phyloP scores from a whole-genome alignment of 2,888 invertebrate species.

The Odontomyia ornata region DNA sequence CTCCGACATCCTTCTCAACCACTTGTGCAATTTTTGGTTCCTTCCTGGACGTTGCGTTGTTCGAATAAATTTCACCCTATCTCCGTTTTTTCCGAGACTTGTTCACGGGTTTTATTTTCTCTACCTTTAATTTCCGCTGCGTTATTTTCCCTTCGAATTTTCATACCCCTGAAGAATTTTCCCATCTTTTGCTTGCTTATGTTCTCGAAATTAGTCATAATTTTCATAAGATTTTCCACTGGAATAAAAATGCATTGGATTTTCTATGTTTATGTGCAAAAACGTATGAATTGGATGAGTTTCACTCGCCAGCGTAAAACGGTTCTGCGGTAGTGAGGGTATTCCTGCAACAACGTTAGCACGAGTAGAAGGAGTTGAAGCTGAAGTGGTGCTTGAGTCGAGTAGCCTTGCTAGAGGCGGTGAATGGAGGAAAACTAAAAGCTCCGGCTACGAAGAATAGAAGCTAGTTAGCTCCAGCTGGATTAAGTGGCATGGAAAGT shows the following conservation, averaged over 20 bases:
- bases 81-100: background rate
- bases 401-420: background rate
- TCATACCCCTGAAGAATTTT: background rate
- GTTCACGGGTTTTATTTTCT: background rate
- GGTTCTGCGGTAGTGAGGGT: too few relatives aligned
- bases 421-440: background rate
- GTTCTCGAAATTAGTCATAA: conserved; percentile 31
- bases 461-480: conserved; percentile 9
- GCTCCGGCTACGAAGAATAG: background rate
- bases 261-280: background rate
- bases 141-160: conserved; percentile 8
- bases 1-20: background rate
- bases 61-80: conserved; percentile 1
- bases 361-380: background rate
- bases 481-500: conserved; percentile 22
- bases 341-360: background rate
- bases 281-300: background rate
- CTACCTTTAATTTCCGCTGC: background rate
- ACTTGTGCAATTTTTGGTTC: background rate
- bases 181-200: background rate
- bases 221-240: conserved; percentile 39
- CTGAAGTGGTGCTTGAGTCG: background rate
- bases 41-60: background rate
- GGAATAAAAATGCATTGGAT: conserved; percentile 21
- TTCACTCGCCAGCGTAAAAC: background rate